Percentiles rank a stretch among this genome's conserved stretches.
These are phyloP conservation scores for Cepaea hortensis DNA, from an alignment of 2,888 invertebrate species.

Conservation along the genomic window DNA sequence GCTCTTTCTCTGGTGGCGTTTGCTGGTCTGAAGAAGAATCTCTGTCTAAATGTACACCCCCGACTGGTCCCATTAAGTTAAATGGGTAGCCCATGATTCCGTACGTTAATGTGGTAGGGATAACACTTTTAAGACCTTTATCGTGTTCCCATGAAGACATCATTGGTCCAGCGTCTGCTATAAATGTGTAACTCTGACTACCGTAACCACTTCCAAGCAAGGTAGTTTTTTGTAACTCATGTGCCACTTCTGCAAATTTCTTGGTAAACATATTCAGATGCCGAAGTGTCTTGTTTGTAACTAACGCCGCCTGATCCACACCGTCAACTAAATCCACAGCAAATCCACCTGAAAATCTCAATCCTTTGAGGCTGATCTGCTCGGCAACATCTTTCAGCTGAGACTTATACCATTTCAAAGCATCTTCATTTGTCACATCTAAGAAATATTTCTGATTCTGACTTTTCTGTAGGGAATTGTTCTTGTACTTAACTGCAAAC, in stretches of 20 bases:
- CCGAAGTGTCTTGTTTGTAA: constrained; percentile 51
- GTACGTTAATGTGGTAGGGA: constrained; percentile 84
- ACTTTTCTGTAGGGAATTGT: background rate
- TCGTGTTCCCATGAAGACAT: constrained; percentile 89
- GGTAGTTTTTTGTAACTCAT: constrained; percentile 81
- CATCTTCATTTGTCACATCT: constrained; percentile 85
- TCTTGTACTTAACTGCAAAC: constrained; percentile 26
- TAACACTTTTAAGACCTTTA: constrained; percentile 86
- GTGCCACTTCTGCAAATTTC: constrained; percentile 59
- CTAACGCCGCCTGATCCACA: constrained; percentile 56
- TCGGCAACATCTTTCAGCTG: constrained; percentile 83
- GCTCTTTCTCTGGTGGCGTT: constrained; percentile 71
- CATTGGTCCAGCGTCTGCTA: constrained; percentile 87
- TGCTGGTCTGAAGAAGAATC: constrained; percentile 35
- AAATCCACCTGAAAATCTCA: constrained; percentile 87
- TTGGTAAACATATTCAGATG: constrained; percentile 62
- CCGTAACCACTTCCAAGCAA: constrained; percentile 90
- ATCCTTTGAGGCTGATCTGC: constrained; percentile 86
- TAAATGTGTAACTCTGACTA: constrained; percentile 89
- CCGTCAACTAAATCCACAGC: constrained; percentile 38
- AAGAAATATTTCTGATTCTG: background rate
- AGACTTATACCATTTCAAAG: constrained; percentile 80
- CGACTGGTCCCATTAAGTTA: constrained; percentile 93
- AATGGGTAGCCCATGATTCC: constrained; percentile 91
- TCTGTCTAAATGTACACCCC: constrained; percentile 81